Base-by-base conservation (phyloP, 2,113 vertebrate genomes). In the Odobenus rosmarus region DNA sequence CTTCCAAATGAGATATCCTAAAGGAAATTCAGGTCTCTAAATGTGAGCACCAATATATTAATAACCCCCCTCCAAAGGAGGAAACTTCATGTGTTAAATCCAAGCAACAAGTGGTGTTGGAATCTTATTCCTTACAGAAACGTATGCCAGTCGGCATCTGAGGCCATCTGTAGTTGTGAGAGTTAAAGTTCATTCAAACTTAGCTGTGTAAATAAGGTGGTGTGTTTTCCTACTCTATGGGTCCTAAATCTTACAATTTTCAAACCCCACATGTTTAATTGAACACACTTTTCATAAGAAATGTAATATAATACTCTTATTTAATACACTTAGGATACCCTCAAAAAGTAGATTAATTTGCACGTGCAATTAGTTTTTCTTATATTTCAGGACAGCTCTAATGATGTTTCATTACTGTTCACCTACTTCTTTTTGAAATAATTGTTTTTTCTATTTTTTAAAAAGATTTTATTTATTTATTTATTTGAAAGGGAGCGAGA, bases 81-180 rank as follows among this genome's bases (percentile, higher is more conserved):
- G 55, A 74, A 16, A 19, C 21, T 1, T 49, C n/a, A 26, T 4
- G 12, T 42, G 64, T 51, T 81, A 59, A 67, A 92, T 18, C 59
- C 16, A 6, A 16, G 15, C 28, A 51, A 64, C 55, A 64, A 72
- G 33, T 86, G 23, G 36, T 42, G 26, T 15, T 51, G 51, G 59
- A 82, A 59, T 92, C 87, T 82, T 67, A 76, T 92, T 92, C 57
- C 28, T 92, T 91, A 19, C 49, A 67, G 59, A 83, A 83, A 51
- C 6, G 69, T 19, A 36, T 33, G 64, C 24, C 19, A 81, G 82
- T 57, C 31, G 49, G 55, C 11, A 11, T 88, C 4, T 76, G 55
- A 76, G 76, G 24, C 59, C 76, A 42, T 87, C 39, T 83, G 49
- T 53, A 88, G 83, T 69, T 51, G 67, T 13, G 31, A 64, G 42